A percentile compares a stretch with the other conserved stretches of the same genome.
Evolutionary conservation across 2,888 invertebrate species (phyloP).

Genomic region (Lamproptera curius): DNA sequence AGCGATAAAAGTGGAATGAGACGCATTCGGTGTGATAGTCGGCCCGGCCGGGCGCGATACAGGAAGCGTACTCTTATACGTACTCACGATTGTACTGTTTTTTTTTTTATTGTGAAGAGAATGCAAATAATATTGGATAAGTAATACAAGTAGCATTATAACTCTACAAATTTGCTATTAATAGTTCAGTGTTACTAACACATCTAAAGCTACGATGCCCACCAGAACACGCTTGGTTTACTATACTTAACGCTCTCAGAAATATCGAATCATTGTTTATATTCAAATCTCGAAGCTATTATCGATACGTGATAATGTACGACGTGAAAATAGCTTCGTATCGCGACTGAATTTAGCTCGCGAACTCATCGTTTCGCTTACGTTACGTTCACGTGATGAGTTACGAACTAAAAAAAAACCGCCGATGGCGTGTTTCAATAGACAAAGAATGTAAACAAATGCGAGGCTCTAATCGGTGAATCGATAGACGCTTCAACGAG

Average conservation of each 20-base stretch:
- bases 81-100: too few relatives aligned
- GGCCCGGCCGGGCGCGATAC: conserved; percentile 52
- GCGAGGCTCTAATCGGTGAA: conserved; percentile 41
- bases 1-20: conserved; percentile 77
- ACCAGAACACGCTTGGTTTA: too few relatives aligned
- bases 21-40: conserved; percentile 71
- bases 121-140: too few relatives aligned
- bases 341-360: too few relatives aligned
- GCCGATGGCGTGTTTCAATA: conserved; percentile 13
- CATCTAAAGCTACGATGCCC: too few relatives aligned
- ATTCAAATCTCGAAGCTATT: conserved; percentile 49
- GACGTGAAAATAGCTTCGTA: conserved; percentile 16
- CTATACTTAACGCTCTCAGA: conserved; percentile 54
- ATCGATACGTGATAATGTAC: conserved; percentile 38
- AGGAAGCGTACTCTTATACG: conserved; percentile 62
- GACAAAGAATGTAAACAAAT: conserved; percentile 14
- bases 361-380: too few relatives aligned
- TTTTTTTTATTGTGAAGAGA: too few relatives aligned
- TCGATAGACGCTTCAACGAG: conserved; percentile 39
- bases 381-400: conserved; percentile 3
- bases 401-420: conserved; percentile 15
- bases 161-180: too few relatives aligned
- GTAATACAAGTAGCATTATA: too few relatives aligned
- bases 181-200: too few relatives aligned
- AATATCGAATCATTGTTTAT: conserved; percentile 60